Evolutionary conservation across 2,888 invertebrate species (phyloP).

Genomic region (Hyalella azteca): DNA sequence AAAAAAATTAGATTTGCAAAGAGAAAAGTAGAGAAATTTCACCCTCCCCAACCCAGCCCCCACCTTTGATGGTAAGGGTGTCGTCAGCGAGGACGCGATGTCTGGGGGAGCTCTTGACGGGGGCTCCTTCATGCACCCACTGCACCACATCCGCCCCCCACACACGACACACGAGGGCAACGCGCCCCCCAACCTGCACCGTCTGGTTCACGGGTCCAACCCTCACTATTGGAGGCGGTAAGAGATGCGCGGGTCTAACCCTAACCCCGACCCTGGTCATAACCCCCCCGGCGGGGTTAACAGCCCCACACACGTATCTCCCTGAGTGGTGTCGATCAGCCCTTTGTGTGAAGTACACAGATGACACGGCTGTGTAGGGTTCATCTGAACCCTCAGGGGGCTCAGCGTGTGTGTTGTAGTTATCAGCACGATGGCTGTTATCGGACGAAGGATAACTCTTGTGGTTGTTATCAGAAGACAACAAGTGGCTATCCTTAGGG

Average conservation of each 20-base stretch:
- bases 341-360: conserved; percentile 21
- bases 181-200: conserved; percentile 45
- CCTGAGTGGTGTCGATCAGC: conserved; percentile 49
- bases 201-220: conserved; percentile 52
- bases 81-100: conserved; percentile 48
- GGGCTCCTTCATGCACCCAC: conserved; percentile 45
- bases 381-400: not conserved
- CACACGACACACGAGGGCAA: conserved; percentile 47
- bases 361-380: conserved; percentile 1
- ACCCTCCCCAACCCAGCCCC: too few species aligned
- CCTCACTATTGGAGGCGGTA: conserved; percentile 54
- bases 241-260: conserved; percentile 50
- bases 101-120: conserved; percentile 35
- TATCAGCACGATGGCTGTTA: too few species aligned
- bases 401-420: too few species aligned
- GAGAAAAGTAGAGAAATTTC: too few species aligned
- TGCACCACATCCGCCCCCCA: conserved; percentile 49
- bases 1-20: too few species aligned
- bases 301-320: conserved; percentile 53
- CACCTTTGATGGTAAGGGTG: conserved; percentile 52
- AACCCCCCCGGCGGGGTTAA: conserved; percentile 55
- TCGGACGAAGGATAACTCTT: too few species aligned
- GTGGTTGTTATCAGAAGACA: not conserved
- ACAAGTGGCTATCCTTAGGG: too few species aligned
- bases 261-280: conserved; percentile 52